These are phyloP conservation scores for Lethenteron camtschaticum DNA, from an alignment of 2,113 vertebrate genomes.

Conservation along the genomic window DNA sequence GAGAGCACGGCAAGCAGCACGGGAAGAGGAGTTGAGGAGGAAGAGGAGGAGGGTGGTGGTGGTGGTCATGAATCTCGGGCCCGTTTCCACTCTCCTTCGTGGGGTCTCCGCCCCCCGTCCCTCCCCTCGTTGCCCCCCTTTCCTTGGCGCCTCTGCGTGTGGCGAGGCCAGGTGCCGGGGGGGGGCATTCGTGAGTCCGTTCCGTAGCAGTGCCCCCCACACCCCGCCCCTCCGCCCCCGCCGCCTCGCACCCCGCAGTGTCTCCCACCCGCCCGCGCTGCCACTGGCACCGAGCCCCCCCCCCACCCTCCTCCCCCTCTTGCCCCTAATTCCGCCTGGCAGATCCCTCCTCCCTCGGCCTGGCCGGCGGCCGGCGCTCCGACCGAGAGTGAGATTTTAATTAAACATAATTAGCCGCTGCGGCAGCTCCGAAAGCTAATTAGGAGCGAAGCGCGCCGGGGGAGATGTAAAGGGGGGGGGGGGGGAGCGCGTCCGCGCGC, in stretches of 20 bases:
- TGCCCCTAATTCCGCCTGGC: not conserved
- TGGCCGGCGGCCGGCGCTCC: not conserved
- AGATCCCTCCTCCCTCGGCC: not conserved
- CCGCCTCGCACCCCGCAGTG: no score
- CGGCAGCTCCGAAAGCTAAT: conserved; percentile 1
- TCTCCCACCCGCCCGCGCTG: no score
- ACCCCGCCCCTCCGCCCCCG: not conserved
- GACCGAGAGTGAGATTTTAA: conserved; percentile 1
- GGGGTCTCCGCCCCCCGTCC: no score
- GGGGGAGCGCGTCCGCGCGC: no score
- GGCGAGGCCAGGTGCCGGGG: no score
- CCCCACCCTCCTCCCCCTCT: not conserved
- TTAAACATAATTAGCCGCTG: conserved; percentile 6
- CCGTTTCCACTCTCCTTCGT: no score
- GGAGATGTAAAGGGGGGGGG: not conserved
- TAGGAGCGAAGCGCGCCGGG: not conserved
- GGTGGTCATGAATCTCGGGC: no score
- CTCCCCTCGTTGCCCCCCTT: no score
- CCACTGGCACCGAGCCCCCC: not conserved
- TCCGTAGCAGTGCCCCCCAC: not conserved
- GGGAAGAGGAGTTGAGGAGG: no score
- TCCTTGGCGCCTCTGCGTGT: no score
- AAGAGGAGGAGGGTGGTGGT: no score
- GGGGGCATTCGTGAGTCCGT: not conserved
- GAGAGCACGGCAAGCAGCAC: no score